These are phyloP conservation scores for Sebastes vulpes DNA, from an alignment of 2,797 vertebrate species.

Conservation along the genomic window DNA sequence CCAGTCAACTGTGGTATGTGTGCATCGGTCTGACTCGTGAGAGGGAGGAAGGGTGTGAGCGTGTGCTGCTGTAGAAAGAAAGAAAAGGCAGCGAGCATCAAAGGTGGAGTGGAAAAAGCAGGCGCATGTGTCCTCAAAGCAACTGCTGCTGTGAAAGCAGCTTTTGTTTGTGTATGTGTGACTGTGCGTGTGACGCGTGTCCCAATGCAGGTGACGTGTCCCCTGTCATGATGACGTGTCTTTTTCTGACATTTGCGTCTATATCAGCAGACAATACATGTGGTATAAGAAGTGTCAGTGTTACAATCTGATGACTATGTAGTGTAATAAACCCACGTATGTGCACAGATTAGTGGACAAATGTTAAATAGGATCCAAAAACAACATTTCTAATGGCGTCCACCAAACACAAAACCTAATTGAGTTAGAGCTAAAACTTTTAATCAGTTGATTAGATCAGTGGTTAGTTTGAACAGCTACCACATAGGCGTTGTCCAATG, in stretches of 20 bases:
- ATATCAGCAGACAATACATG: neutral
- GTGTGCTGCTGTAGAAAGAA: neutral
- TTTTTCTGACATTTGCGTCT: neutral
- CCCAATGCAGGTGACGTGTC: neutral
- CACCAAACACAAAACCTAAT: neutral
- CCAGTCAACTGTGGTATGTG: conserved; percentile 31
- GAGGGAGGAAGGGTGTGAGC: neutral
- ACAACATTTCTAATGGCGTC: no score
- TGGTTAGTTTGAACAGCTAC: no score
- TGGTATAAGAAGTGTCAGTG: neutral
- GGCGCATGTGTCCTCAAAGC: neutral
- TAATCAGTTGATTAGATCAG: neutral
- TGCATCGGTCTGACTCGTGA: conserved; percentile 2
- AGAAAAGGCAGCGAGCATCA: conserved; percentile 6
- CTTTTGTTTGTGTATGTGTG: neutral
- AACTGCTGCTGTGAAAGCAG: neutral
- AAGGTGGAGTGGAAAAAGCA: conserved; percentile 11
- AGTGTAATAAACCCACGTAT: neutral
- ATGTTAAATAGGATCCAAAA: no score
- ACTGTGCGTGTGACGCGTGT: neutral
- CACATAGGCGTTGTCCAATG: no score
- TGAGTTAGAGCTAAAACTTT: neutral
- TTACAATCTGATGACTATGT: neutral
- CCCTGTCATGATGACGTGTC: neutral
- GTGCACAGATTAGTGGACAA: neutral